A percentile compares a stretch with the other conserved stretches of the same genome.
These are phyloP conservation scores for Parthenolecanium corni DNA, from an alignment of 2,888 invertebrate species.

Conservation along the genomic window DNA sequence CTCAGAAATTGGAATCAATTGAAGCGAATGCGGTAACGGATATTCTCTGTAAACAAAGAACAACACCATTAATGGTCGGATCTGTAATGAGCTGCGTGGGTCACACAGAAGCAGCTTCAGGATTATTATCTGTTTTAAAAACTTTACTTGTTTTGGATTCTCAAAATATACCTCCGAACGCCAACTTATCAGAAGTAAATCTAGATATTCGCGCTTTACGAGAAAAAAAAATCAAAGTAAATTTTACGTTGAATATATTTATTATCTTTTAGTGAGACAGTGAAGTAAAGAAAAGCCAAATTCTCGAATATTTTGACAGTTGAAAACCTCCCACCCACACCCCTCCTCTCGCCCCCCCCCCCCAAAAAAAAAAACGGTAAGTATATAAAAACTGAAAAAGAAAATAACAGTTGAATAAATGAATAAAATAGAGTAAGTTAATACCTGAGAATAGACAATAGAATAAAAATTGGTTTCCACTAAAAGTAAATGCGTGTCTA, in stretches of 20 bases:
- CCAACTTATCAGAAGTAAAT: slow-evolving; percentile 34
- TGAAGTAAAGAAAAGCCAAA: too few species aligned
- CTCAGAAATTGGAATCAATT: slow-evolving; percentile 32
- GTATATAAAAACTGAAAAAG: too few species aligned
- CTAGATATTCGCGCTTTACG: slow-evolving; percentile 33
- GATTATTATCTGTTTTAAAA: slow-evolving; percentile 43
- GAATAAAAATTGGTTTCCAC: too few species aligned
- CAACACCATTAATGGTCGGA: slow-evolving; percentile 45
- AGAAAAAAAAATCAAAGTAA: slow-evolving; percentile 34
- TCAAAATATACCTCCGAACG: slow-evolving; percentile 35
- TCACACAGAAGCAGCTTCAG: slow-evolving; percentile 44
- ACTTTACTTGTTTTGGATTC: slow-evolving; percentile 35
- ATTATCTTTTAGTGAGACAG: too few species aligned
- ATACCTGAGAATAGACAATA: too few species aligned
- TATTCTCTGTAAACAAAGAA: slow-evolving; percentile 30
- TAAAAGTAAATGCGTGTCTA: too few species aligned
- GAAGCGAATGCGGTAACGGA: slow-evolving; percentile 33
- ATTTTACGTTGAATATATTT: slow-evolving; percentile 20
- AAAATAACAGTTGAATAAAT: too few species aligned
- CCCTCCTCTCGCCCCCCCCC: too few species aligned
- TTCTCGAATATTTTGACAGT: too few species aligned
- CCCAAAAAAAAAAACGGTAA: too few species aligned
- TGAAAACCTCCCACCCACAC: too few species aligned
- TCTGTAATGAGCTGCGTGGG: slow-evolving; percentile 52
- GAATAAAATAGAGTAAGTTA: too few species aligned